Base-by-base conservation (phyloP, 2,888 invertebrate species). In the Balanococcus diminutus region DNA sequence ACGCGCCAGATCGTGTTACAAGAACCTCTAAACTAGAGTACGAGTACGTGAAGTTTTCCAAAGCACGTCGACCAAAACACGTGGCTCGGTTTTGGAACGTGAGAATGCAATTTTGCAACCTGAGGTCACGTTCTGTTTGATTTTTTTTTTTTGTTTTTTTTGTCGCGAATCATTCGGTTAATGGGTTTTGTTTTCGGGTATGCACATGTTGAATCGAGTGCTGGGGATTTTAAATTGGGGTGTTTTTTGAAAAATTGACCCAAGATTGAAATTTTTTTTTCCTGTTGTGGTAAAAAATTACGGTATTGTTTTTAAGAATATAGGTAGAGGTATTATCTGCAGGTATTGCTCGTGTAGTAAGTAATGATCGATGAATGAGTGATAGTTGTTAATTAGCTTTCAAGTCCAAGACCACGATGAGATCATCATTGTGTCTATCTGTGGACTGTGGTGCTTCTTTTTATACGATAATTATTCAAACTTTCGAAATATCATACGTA, bases 21-120 rank as follows among this genome's bases (percentile, higher is more conserved):
- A 28, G 72, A 25, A 72, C 56, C 16, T 56, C 14, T 46, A n/a
- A 46, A 46, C 46, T 46, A 46, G 46, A 46, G 46, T 46, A 28
- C n/a, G n/a, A n/a, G n/a, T 72, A 72, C 72, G 72, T 72, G 72
- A 72, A 72, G 72, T 72, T 72, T 72, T 31, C 72, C 31, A 16
- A 32, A 72, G 72, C 72, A 72, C 72, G 72, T 72, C 32, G 28
- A 14, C 72, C 72, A 72, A 28, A 72, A 31, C 72, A 72, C 72
- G 72, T 72, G 32, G 72, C 11, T 25, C 25, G 31, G 25, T 31
- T 72, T 72, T 31, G 16, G 72, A 72, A 72, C 72, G 72, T 72
- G 72, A 28, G 72, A 28, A 72, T 72, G 72, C 31, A 28, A 25
- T 32, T 72, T 72, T 32, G 72, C 72, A 25, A 72, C 28, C 25